Evolutionary conservation across 53 echinoderm and acorn worm species (phyloP).

Genomic region (Henricia sp.): DNA sequence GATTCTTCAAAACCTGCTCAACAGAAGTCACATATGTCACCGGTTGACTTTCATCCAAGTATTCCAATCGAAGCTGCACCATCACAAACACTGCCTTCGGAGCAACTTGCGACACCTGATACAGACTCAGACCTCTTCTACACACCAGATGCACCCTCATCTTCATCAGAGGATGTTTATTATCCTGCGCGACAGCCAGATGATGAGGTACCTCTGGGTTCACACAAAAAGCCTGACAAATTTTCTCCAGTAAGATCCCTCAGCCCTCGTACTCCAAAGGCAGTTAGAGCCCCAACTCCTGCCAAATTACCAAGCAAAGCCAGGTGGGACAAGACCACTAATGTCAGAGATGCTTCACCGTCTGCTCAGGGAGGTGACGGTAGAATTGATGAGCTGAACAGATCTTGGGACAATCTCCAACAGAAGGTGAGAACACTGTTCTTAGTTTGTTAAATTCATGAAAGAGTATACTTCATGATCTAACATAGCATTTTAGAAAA

Average conservation of each 20-base stretch:
- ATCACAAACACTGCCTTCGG: conserved; percentile 18
- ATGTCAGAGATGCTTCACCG: not conserved
- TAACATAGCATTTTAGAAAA: too few species aligned
- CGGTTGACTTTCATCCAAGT: conserved; percentile 28
- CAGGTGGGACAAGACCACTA: conserved; percentile 10
- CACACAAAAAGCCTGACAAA: not conserved
- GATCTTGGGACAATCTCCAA: conserved; percentile 79
- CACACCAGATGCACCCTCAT: conserved; percentile 36
- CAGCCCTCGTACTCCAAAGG: not conserved
- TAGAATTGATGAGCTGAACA: conserved; percentile 86
- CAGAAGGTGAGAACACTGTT: conserved; percentile 69
- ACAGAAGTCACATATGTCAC: not conserved
- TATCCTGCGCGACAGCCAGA: conserved; percentile 41
- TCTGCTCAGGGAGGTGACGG: conserved; percentile 28
- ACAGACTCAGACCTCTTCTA: conserved; percentile 49
- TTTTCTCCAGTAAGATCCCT: not conserved
- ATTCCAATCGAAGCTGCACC: conserved; percentile 4
- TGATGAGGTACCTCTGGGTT: not conserved
- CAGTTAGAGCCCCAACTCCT: not conserved
- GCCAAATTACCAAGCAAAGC: not conserved
- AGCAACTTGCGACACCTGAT: conserved; percentile 44
- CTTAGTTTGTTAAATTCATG: not conserved
- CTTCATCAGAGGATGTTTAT: conserved; percentile 36
- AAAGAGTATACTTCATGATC: not conserved
- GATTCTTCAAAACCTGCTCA: not conserved